Conservation (phyloP, 2,888 invertebrate genomes). For the Zonitis immaculata region DNA sequence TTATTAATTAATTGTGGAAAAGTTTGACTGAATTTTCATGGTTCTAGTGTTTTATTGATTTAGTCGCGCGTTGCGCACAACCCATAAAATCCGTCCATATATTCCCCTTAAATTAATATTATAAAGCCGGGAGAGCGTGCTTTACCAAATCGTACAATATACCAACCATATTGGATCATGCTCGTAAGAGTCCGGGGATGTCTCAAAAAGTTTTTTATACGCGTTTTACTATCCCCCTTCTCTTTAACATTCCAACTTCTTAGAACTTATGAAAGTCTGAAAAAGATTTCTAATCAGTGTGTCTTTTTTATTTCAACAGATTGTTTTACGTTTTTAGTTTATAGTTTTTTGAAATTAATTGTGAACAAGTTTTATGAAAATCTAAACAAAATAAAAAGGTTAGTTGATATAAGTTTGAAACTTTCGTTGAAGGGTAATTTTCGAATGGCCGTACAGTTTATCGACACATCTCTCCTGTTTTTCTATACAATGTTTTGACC, state of each 20-base stretch:
- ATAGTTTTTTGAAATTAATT: too few relatives aligned
- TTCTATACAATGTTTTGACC: background rate
- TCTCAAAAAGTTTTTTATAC: conserved; percentile 42
- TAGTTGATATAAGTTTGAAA: background rate
- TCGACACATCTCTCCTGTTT: too few relatives aligned
- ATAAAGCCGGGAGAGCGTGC: conserved; percentile 1
- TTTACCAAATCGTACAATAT: conserved; percentile 19
- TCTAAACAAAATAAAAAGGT: too few relatives aligned
- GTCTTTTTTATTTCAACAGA: background rate
- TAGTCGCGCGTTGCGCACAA: conserved; percentile 30
- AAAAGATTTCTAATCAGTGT: conserved; percentile 18
- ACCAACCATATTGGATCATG: conserved; percentile 43
- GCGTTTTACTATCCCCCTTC: conserved; percentile 38
- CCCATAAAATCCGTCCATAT: too few relatives aligned
- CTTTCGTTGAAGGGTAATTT: too few relatives aligned
- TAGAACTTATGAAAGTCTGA: conserved; percentile 37
- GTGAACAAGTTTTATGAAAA: too few relatives aligned
- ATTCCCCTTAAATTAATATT: conserved; percentile 18
- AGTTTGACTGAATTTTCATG: background rate
- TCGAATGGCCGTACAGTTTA: background rate
- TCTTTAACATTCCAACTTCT: conserved; percentile 38
- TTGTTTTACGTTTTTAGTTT: background rate
- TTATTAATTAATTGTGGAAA: too few relatives aligned
- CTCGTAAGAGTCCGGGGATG: conserved; percentile 39
- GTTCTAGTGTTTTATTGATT: conserved; percentile 28